A percentile compares a stretch with the other conserved stretches of the same genome.
These are phyloP conservation scores for Apogon hyalosoma DNA, from an alignment of 2,797 vertebrate species.

Conservation along the genomic window DNA sequence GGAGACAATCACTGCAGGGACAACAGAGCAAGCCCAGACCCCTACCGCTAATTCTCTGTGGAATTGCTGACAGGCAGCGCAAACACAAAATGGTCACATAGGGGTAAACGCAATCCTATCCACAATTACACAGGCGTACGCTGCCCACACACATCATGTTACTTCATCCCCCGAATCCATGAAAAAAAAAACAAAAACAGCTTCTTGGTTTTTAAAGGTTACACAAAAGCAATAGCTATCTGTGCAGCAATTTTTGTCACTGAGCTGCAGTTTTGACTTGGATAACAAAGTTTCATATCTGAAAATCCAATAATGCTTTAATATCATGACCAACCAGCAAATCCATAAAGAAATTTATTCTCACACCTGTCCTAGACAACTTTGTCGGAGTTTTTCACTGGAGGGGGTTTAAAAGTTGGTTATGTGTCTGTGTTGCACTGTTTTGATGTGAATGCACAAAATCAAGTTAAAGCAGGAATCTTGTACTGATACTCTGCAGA, in stretches of 20 bases:
- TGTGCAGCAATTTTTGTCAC: constrained; percentile 30
- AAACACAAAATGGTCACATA: constrained; percentile 54
- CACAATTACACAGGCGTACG: constrained; percentile 30
- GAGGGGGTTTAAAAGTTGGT: background rate
- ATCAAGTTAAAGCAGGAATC: background rate
- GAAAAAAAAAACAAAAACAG: constrained; percentile 13
- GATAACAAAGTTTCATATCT: constrained; percentile 50
- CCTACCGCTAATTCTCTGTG: constrained; percentile 22
- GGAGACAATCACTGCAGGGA: constrained; percentile 48
- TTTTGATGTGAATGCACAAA: background rate
- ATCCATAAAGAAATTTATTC: constrained; percentile 23
- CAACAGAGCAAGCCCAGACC: constrained; percentile 29
- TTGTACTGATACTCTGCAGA: background rate
- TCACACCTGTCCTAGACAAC: background rate
- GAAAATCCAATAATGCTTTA: constrained; percentile 26
- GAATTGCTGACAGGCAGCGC: constrained; percentile 55
- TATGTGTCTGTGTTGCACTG: background rate
- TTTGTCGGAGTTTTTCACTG: constrained; percentile 3
- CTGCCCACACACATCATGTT: constrained; percentile 19
- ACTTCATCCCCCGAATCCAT: constrained; percentile 37
- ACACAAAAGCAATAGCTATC: constrained; percentile 44
- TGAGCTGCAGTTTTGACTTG: constrained; percentile 18
- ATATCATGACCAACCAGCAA: constrained; percentile 22
- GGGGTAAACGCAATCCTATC: constrained; percentile 40
- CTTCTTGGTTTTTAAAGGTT: constrained; percentile 49